Evolutionary conservation across 2,113 vertebrate species (phyloP), one percentile per base, ranked within the genome.

Genomic region (Monopterus albus): DNA sequence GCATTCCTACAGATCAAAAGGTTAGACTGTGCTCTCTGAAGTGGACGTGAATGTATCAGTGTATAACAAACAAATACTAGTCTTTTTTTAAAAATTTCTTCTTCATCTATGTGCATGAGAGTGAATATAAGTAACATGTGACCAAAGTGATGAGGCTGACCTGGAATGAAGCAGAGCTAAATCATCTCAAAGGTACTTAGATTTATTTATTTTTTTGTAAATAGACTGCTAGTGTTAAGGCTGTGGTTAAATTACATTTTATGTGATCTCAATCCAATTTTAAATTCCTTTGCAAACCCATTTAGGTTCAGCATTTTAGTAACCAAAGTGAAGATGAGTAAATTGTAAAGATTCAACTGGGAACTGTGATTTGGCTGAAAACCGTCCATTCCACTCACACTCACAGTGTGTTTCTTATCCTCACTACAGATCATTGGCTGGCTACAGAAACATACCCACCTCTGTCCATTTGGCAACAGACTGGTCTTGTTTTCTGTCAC

Each of bases 1-100:
- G 45, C 63, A 67, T 76, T 76, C 52, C 78, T 62, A 31, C 72
- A 75, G 79, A 86, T 84, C 79, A 86, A 78, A 86, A 88, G 79
- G 78, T 82, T 59, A 84, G 45, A 46, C 72, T 49, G n/a, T n/a
- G 46, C 60, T 71, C 75, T 73, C 55, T 2, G 68, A 67, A 58
- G 59, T 78, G 70, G 43, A 15, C 61, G 50, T 59, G 73, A 61
- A 52, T 64, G 35, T 42, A 39, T 53, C 55, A 61, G 64, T n/a
- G 83, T 57, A 78, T 47, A 78, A 64, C 45, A 49, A 59, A 56
- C 66, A 78, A 83, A 83, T 63, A 73, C 36, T 28, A 33, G 18
- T 23, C 14, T 31, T 31, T 31, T 31, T 31, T 31, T 31, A 75
- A 65, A 12, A 65, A 35, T n/a, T 35, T 49, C 36, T 45, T 40